Evolutionary conservation across 1,140 invertebrate genomes (phyloP).

Genomic region (Chymomyza costata): DNA sequence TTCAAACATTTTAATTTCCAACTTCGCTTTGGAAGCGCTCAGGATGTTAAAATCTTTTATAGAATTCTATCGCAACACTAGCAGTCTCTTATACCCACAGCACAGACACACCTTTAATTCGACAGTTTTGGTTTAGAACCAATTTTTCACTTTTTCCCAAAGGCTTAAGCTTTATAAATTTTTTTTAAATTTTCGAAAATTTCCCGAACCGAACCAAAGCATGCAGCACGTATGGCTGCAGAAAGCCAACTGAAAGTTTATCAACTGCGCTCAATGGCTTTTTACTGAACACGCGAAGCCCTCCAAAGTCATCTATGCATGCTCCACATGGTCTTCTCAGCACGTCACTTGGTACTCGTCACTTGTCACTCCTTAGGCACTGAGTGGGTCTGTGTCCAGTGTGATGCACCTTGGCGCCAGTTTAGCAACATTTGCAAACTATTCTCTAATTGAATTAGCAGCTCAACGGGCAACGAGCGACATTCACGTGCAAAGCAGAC

Average conservation of each 20-base stretch:
- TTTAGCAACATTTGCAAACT: constrained; percentile 32
- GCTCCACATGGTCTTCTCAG: constrained; percentile 14
- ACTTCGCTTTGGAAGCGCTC: too few relatives aligned
- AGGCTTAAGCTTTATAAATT: too few relatives aligned
- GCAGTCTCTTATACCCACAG: too few relatives aligned
- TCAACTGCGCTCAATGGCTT: constrained; percentile 43
- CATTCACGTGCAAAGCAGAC: constrained; percentile 49
- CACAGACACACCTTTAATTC: too few relatives aligned
- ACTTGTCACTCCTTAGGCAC: not conserved
- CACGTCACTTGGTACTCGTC: constrained; percentile 12
- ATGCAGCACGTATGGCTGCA: constrained; percentile 61
- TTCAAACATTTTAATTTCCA: too few relatives aligned
- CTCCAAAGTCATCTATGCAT: constrained; percentile 26
- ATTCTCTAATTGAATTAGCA: constrained; percentile 55
- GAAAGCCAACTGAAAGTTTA: constrained; percentile 68
- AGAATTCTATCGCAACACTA: too few relatives aligned
- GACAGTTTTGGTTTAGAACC: too few relatives aligned
- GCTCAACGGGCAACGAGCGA: constrained; percentile 13
- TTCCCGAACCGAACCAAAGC: constrained; percentile 51
- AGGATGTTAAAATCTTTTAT: too few relatives aligned
- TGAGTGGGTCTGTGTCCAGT: not conserved
- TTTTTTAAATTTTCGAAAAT: constrained; percentile 4
- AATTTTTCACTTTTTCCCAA: too few relatives aligned
- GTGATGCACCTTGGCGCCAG: constrained; percentile 46
- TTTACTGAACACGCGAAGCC: constrained; percentile 54